These are phyloP conservation scores for Gracilinanus agilis DNA, from an alignment of 2,113 vertebrate species.

Conservation along the genomic window DNA sequence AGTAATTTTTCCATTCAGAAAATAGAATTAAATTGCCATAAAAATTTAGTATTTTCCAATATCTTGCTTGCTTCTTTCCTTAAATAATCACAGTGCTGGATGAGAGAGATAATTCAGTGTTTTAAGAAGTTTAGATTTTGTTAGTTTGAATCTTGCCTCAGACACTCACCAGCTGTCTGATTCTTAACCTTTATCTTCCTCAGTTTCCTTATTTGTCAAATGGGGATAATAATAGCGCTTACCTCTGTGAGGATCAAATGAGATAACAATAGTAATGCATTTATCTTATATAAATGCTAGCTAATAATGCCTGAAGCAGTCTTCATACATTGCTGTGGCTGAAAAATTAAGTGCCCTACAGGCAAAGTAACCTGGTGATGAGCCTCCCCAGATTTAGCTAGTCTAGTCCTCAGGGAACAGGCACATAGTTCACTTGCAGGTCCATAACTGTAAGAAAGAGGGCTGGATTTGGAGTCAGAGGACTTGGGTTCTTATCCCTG, in stretches of 20 bases:
- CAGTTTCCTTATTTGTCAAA: background rate
- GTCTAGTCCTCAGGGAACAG: background rate
- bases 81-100: background rate
- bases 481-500: background rate
- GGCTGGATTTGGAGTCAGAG: background rate
- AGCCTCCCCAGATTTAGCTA: background rate
- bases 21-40: background rate
- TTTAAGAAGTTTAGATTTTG: background rate
- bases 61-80: background rate
- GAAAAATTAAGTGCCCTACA: background rate
- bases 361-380: background rate
- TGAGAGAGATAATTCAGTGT: background rate
- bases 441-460: background rate
- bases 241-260: background rate
- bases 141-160: background rate
- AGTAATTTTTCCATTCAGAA: background rate
- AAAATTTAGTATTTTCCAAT: background rate
- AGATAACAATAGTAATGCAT: background rate
- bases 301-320: background rate
- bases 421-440: background rate
- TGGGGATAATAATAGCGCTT: background rate
- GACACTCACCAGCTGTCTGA: background rate
- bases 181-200: background rate
- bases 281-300: background rate
- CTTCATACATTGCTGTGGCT: background rate